Evolutionary conservation across 2,797 vertebrate genomes (phyloP), one percentile per base, ranked within the genome.

Genomic region (Clarias platycephalus): DNA sequence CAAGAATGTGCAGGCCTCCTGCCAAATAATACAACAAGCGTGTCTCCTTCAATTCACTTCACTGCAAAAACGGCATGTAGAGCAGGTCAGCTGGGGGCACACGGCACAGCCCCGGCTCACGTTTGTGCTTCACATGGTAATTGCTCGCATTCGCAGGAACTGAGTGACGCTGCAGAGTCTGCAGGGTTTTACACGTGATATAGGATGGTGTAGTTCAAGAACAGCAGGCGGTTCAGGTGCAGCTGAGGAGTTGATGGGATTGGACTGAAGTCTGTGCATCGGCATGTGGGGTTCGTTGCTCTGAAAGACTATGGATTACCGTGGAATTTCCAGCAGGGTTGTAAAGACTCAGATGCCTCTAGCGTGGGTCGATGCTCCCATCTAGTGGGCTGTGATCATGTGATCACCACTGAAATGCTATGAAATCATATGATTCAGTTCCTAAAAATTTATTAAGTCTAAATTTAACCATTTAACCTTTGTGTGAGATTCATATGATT

Each of bases 11-110:
- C 81, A 64, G 82, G 87, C 67, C 62, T 60, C 49, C 77, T 76
- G 82, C 85, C 85, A 86, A 86, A 68, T 49, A 83, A 86, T 72
- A 85, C 83, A 83, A 83, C 75, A 34, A 84, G 55, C 81, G 78
- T 83, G 84, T 88, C 79, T 74, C 84, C 79, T 86, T 81, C 79
- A 77, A 83, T 86, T 60, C 85, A 68, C 82, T 83, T 83, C 85
- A 81, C 82, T 86, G 82, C 55, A 68, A 83, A 80, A 80, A 83
- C 60, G 70, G 82, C 85, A 86, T 80, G 82, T 75, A 49, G 77
- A 75, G 77, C 40, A 67, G 82, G 85, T 86, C 85, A 63, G 78
- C 82, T 76, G 70, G 82, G 85, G 82, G 82, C 85, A 86, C 26
- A 28, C 15, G 22, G 68, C 40, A 26, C 67, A 86, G 80, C 26